These are phyloP conservation scores for Panurus biarmicus DNA, from an alignment of 2,113 vertebrate species.

Conservation along the genomic window DNA sequence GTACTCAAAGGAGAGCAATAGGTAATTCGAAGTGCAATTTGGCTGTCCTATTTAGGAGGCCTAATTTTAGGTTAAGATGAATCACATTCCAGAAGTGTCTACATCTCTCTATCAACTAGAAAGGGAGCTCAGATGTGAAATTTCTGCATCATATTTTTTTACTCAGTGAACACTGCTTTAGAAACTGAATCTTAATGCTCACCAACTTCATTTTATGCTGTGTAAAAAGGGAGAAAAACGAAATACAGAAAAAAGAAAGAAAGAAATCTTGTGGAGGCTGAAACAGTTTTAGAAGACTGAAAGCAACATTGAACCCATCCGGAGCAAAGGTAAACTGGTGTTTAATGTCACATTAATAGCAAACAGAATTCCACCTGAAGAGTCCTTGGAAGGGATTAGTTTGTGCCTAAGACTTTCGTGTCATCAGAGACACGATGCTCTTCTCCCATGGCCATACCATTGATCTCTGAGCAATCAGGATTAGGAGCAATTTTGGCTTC, in stretches of 20 bases:
- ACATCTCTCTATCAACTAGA: neutral
- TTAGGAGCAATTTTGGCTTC: neutral
- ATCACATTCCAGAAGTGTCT: conserved; percentile 55
- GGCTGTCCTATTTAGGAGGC: conserved; percentile 37
- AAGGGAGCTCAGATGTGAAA: conserved; percentile 28
- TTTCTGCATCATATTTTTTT: conserved; percentile 18
- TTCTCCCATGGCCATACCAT: neutral
- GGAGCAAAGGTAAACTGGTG: neutral
- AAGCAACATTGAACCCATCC: neutral
- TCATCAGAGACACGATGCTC: neutral
- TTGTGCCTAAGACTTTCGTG: neutral
- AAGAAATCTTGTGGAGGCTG: neutral
- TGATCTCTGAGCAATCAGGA: neutral
- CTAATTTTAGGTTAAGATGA: conserved; percentile 61
- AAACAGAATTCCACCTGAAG: neutral
- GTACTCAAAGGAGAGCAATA: conserved; percentile 23
- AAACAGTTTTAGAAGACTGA: neutral
- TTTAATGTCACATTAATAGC: neutral
- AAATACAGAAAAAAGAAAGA: neutral
- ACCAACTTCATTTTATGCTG: neutral
- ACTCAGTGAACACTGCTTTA: neutral
- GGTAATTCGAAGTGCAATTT: conserved; percentile 19
- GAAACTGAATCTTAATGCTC: conserved; percentile 16
- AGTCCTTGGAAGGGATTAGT: neutral
- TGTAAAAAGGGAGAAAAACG: neutral